Evolutionary conservation across 2,113 vertebrate genomes (phyloP).

Genomic region (Dipodomys stephensi): DNA sequence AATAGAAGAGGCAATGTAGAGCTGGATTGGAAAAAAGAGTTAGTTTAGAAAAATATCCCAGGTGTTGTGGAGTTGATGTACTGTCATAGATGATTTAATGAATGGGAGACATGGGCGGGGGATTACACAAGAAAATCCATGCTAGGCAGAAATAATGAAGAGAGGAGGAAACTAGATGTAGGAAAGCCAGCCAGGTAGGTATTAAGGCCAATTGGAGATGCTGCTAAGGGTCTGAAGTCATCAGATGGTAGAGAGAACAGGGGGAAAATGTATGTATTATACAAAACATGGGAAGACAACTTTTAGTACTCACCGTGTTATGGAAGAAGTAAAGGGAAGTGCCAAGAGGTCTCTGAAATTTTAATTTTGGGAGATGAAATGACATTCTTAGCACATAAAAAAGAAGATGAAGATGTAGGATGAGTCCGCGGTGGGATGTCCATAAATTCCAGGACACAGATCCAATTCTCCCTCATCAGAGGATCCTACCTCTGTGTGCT

Average conservation of each 20-base stretch:
- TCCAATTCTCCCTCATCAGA: neutral
- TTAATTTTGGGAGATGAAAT: neutral
- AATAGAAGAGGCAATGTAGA: neutral
- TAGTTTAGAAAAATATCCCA: neutral
- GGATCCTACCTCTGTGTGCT: neutral
- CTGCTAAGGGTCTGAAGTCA: neutral
- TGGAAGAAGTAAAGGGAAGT: neutral
- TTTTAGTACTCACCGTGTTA: neutral
- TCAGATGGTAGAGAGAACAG: neutral
- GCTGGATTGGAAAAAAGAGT: neutral
- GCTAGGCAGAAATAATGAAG: neutral
- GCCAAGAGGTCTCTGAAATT: neutral
- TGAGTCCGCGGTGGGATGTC: neutral
- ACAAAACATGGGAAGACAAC: neutral
- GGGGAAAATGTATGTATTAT: neutral
- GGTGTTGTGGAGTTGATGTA: neutral
- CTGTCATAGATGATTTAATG: neutral
- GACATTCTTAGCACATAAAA: neutral
- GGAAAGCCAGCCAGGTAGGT: neutral
- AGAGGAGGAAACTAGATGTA: neutral
- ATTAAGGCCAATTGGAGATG: neutral
- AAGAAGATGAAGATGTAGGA: neutral
- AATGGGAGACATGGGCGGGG: no score
- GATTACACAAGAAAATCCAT: neutral
- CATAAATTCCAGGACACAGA: rapidly evolving